These are phyloP conservation scores for Styela plicata DNA, from an alignment of 23 tunicate species.

Conservation along the genomic window DNA sequence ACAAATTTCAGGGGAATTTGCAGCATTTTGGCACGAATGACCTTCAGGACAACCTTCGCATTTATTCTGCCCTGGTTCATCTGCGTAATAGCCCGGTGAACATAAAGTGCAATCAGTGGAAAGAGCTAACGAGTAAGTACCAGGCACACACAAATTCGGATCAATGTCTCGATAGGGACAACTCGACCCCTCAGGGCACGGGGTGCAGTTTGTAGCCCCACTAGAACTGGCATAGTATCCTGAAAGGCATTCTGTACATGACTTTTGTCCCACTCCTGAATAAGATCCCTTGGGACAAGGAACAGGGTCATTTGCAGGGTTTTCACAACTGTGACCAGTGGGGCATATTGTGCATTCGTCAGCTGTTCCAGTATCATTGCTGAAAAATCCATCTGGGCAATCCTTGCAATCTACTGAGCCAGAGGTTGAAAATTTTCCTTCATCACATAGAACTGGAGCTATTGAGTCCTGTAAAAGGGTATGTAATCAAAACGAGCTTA, in stretches of 20 bases:
- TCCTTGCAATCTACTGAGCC: conserved; percentile 35
- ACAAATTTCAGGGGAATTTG: background rate
- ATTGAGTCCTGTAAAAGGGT: too few relatives aligned
- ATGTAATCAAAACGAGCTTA: too few relatives aligned
- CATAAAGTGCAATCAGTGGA: background rate
- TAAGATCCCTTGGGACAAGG: conserved; percentile 45
- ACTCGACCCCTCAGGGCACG: conserved; percentile 70
- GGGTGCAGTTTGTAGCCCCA: conserved; percentile 14
- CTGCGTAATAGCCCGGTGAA: conserved; percentile 8
- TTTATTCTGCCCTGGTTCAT: background rate
- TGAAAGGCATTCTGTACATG: conserved; percentile 36
- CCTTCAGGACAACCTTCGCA: conserved; percentile 24
- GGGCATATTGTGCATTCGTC: conserved; percentile 38
- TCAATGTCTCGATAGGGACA: conserved; percentile 16
- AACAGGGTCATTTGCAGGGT: conserved; percentile 27
- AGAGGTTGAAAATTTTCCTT: conserved; percentile 50
- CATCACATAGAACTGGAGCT: conserved; percentile 38
- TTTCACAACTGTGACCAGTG: conserved; percentile 27
- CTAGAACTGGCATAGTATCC: conserved; percentile 54
- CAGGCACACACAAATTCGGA: background rate
- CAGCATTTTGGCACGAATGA: background rate
- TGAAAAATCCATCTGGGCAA: conserved; percentile 8
- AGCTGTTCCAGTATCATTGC: background rate
- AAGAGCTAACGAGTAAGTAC: background rate
- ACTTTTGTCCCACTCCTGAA: conserved; percentile 7